Evolutionary conservation across 2,113 vertebrate genomes (phyloP).

Genomic region (Prietella phreatophila): DNA sequence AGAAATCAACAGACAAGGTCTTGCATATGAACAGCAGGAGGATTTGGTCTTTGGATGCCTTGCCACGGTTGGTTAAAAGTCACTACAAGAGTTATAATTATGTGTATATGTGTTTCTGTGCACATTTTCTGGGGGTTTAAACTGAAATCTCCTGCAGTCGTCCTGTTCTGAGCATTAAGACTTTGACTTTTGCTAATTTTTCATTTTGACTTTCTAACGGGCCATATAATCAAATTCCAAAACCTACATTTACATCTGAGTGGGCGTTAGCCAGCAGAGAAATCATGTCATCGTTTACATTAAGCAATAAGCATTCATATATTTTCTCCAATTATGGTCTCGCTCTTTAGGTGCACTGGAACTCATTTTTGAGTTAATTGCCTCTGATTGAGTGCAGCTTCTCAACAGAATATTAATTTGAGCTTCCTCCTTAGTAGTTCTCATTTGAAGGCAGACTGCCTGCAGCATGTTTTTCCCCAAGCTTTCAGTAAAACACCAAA

Average conservation of each 20-base stretch:
- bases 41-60: conserved; percentile 48
- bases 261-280: conserved; percentile 63
- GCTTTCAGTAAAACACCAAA: conserved; percentile 58
- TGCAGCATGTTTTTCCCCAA: conserved; percentile 60
- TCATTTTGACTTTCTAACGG: background rate
- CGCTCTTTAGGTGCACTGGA: conserved; percentile 63
- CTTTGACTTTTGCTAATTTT: background rate
- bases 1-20: conserved; percentile 63
- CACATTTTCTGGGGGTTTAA: background rate
- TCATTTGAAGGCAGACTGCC: conserved; percentile 74
- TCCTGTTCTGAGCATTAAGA: background rate
- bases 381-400: conserved; percentile 69
- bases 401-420: conserved; percentile 77
- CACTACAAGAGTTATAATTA: conserved; percentile 34
- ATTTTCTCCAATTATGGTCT: conserved; percentile 68
- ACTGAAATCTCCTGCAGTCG: background rate
- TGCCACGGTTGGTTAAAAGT: conserved; percentile 54
- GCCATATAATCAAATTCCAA: conserved; percentile 69
- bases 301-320: conserved; percentile 68
- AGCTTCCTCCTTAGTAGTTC: conserved; percentile 69
- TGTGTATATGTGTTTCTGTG: background rate
- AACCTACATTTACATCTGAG: conserved; percentile 66
- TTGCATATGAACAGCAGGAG: conserved; percentile 24
- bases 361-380: conserved; percentile 71
- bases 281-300: conserved; percentile 71